Evolutionary conservation across 2,797 vertebrate genomes (phyloP), one percentile per base, ranked within the genome.

Genomic region (Cichlasoma orientale): DNA sequence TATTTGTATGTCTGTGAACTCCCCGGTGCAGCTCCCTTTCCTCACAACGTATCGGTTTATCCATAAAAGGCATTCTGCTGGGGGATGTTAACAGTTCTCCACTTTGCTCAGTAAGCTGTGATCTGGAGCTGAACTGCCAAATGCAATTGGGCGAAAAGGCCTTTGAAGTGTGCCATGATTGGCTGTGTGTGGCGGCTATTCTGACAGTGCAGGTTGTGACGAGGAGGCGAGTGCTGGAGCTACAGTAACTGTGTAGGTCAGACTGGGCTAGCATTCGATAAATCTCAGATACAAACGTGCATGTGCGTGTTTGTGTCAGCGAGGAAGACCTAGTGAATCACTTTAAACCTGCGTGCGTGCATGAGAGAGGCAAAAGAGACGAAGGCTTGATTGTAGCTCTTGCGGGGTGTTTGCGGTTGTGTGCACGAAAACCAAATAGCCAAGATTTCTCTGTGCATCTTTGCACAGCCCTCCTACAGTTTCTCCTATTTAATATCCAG

Each of bases 171-270:
- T 14, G 72, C 82, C 5, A 44, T 77, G 89, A 89, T 88, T 89
- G 91, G 89, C 82, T 68, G 85, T 76, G 85, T 82, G 85, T 36
- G 80, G 86, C 31, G 79, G 56, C 76, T 82, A 72, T 84, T 88
- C 79, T 90, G 90, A 91, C 89, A 89, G 78, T 3, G 9, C 85
- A 78, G 79, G 88, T 86, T 89, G 82, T 79, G 78, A 61, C 27
- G 44, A 71, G 81, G 79, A 79, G 77, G 77, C 77, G 74, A 69
- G 75, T 70, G 74, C 79, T 83, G 73, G 63, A 82, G 79, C 63
- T 83, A 83, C 77, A 68, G 58, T 77, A 78, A 74, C 79, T 72
- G 72, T 74, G 75, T n/a, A 52, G 83, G 86, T 87, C 87, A 84
- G 56, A 50, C 77, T 52, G 75, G 29, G 55, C 74, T 36, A 19